Conservation (phyloP, 2,888 invertebrate genomes). For the Buathra laborator region DNA sequence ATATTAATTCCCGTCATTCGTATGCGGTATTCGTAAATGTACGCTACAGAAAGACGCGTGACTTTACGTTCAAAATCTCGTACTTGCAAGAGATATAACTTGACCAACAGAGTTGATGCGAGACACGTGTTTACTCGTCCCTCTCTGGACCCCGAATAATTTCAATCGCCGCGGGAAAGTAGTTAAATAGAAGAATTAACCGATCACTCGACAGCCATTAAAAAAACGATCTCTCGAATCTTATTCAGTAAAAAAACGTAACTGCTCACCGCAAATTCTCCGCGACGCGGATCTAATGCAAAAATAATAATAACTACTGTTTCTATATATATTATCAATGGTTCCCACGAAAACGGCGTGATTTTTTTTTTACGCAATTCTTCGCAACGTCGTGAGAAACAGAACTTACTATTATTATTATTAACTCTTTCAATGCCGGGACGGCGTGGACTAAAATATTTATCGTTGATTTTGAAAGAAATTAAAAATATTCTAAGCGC, state of each 20-base stretch:
- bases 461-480: not conserved
- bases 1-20: slow-evolving; percentile 80
- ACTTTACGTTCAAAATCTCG: slow-evolving; percentile 46
- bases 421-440: not conserved
- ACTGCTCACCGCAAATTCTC: not conserved
- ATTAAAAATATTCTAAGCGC: not conserved
- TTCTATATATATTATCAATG: not conserved
- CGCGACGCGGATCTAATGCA: not conserved
- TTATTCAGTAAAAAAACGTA: not conserved
- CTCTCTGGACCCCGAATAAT: slow-evolving; percentile 33
- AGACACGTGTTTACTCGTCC: not conserved
- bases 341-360: not conserved
- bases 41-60: slow-evolving; percentile 43
- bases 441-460: not conserved
- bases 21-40: slow-evolving; percentile 73
- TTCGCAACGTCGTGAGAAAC: not conserved
- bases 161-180: not conserved
- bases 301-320: not conserved
- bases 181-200: not conserved
- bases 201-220: slow-evolving; percentile 3
- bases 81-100: not conserved
- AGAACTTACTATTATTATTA: not conserved
- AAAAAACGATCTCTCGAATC: not conserved
- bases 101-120: not conserved
- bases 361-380: not conserved